phyloP scores from a whole-genome alignment of 2,888 invertebrate species.

The Idaea aversata region DNA sequence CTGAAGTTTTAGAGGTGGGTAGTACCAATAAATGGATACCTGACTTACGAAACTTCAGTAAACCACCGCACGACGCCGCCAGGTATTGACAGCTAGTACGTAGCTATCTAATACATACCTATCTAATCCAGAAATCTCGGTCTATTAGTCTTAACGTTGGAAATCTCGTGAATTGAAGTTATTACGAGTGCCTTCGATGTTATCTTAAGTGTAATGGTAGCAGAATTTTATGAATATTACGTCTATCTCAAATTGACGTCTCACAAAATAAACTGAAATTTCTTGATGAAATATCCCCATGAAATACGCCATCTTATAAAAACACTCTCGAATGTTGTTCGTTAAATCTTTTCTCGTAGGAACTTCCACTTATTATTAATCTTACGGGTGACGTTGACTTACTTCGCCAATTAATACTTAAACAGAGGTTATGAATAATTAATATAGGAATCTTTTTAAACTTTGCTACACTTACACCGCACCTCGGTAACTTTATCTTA shows the following conservation, averaged over 20 bases:
- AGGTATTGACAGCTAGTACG: background rate
- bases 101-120: background rate
- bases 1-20: background rate
- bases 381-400: background rate
- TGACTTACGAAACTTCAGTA: conserved; percentile 1
- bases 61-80: background rate
- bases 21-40: background rate
- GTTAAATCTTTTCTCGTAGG: background rate
- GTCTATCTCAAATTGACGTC: background rate
- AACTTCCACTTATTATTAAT: background rate
- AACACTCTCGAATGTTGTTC: background rate
- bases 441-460: background rate
- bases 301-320: background rate
- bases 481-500: background rate
- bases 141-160: background rate
- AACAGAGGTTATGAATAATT: background rate
- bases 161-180: background rate
- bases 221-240: background rate
- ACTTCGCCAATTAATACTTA: background rate
- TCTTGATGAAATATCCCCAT: background rate
- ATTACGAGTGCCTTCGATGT: background rate
- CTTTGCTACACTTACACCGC: background rate
- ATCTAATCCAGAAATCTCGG: background rate
- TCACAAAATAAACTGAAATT: background rate
- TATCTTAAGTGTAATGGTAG: background rate